Percentiles rank a stretch among this genome's conserved stretches.
Evolutionary conservation across 2,113 vertebrate genomes (phyloP).

Genomic region (Chlamydotis undulata): DNA sequence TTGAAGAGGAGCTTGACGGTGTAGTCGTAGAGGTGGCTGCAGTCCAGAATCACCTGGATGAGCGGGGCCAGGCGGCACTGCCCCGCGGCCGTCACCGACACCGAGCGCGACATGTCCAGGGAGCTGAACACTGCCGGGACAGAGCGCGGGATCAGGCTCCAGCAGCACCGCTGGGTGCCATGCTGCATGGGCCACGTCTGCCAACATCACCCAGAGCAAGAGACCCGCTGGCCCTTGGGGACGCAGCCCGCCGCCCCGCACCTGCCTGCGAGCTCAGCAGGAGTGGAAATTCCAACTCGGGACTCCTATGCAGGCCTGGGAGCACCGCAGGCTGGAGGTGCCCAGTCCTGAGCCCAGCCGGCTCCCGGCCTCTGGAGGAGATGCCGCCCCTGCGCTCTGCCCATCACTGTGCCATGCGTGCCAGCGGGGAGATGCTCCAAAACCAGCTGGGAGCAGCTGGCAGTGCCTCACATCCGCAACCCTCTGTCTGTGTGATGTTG

Average conservation of each 20-base stretch:
- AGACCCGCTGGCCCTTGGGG: background rate
- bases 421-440: background rate
- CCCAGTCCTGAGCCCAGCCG: accelerated
- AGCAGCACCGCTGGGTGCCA: background rate
- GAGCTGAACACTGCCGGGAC: conserved; percentile 88
- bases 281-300: background rate
- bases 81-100: conserved; percentile 91
- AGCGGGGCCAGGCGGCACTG: conserved; percentile 97
- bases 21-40: conserved; percentile 97
- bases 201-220: background rate
- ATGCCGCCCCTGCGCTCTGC: background rate
- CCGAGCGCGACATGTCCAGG: conserved; percentile 95
- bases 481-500: accelerated
- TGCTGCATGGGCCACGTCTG: accelerated
- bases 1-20: conserved; percentile 98
- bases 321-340: background rate
- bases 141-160: accelerated
- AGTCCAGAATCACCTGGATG: conserved; percentile 95
- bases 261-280: accelerated
- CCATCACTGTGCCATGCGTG: background rate
- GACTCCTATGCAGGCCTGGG: accelerated
- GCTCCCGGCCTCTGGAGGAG: accelerated
- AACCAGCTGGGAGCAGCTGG: background rate
- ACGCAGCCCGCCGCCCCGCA: accelerated
- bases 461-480: accelerated